Evolutionary conservation across 2,888 invertebrate genomes (phyloP), one percentile per base, ranked within the genome.

Genomic region (Julus scandinavius): DNA sequence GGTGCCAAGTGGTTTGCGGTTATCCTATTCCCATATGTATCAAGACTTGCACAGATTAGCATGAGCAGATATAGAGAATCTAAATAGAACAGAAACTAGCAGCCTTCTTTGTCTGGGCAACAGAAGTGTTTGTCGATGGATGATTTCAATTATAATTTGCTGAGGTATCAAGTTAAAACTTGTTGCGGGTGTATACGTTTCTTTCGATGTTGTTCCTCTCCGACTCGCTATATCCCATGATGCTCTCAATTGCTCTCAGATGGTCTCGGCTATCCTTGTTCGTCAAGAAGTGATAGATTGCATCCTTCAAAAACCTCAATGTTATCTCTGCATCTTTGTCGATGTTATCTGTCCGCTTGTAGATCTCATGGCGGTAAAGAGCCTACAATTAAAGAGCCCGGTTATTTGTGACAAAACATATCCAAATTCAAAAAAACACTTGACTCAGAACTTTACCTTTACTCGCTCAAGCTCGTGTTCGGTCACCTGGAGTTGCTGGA

Each of bases 181-280:
- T 85, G 85, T 29, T 85, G 15, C 41, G 20, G 85, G 85, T 40
- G 41, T 41, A 85, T 1, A 85, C 11, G n/a, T 38, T 41, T 85
- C 90, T 89, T 80, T 95, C 95, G 92, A 97, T 97, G 91, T 95
- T 96, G 90, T 94, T 94, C 92, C 96, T 96, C 92, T 97, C 97
- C 87, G 94, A 94, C 89, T 96, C 95, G n/a, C 95, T 95, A 92
- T 96, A 97, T 89, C 97, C 97, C 91, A 98, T 94, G 91, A 98
- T 97, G 92, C 97, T 97, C 92, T 97, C 96, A 90, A 98, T 97
- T 87, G 97, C 98, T 91, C 95, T 95, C 89, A 98, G 94, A 92
- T 98, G 98, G 20, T 97, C 96, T 88, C 96, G 96, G 91, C 97
- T 97, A 92, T 97, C 97, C 90, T 95, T 96, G 92, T 97, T 97